Evolutionary conservation across 2,113 vertebrate species (phyloP).

Genomic region (Aythya baeri): DNA sequence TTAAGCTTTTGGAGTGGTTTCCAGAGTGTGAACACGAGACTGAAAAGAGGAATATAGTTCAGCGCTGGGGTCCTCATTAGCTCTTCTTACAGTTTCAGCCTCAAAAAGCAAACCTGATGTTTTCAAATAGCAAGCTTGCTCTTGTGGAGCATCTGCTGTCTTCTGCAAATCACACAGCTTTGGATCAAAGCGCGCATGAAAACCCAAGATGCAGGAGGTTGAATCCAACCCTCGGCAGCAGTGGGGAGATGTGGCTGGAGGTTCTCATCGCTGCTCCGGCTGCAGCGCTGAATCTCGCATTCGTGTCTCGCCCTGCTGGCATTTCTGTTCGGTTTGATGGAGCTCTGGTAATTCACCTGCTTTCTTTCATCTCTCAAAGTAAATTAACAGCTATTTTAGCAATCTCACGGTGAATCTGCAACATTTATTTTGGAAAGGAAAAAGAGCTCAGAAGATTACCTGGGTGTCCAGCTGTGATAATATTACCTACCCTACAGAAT

Average conservation of each 20-base stretch:
- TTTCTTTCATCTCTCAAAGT: background rate
- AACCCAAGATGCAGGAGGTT: background rate
- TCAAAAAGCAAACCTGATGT: background rate
- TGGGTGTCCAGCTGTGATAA: slow-evolving; percentile 62
- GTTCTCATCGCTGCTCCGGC: background rate
- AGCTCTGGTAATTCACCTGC: slow-evolving; percentile 4
- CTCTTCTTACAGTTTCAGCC: background rate
- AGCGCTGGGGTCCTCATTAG: background rate
- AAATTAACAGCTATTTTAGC: slow-evolving; percentile 43
- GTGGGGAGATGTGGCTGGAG: background rate
- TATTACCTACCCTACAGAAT: slow-evolving; percentile 51
- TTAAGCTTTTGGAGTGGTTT: background rate
- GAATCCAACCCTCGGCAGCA: background rate
- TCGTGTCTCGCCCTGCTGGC: background rate
- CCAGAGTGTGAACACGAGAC: background rate
- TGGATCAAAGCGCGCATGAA: background rate
- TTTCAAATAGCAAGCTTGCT: background rate
- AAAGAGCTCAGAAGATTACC: slow-evolving; percentile 49
- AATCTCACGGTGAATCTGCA: background rate
- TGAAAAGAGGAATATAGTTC: background rate
- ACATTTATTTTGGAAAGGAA: slow-evolving; percentile 22
- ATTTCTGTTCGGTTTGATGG: background rate
- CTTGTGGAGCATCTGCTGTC: background rate
- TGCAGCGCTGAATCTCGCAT: background rate
- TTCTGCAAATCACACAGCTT: background rate